Evolutionary conservation across 2,113 vertebrate genomes (phyloP).

Genomic region (Leucosticte australis): DNA sequence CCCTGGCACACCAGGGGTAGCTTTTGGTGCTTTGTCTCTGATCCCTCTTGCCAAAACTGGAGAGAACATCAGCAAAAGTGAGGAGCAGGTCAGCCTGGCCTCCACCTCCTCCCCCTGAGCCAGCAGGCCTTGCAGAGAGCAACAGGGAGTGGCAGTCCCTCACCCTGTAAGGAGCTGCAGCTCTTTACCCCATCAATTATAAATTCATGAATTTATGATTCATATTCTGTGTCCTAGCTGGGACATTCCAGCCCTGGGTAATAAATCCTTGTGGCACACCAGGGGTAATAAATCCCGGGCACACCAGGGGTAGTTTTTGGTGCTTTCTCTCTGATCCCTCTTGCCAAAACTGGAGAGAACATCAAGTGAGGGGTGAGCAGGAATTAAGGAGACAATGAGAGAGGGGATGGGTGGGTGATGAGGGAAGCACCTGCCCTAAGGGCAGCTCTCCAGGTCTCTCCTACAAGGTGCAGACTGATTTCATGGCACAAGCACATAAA

Average conservation of each 20-base stretch:
- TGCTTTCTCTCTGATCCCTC: neutral
- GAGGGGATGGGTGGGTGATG: neutral
- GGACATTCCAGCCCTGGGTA: neutral
- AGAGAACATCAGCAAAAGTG: neutral
- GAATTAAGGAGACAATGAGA: neutral
- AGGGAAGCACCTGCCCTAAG: neutral
- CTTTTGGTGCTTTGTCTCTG: neutral
- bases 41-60: neutral
- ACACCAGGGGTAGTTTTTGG: neutral
- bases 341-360: neutral
- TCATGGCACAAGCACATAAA: neutral
- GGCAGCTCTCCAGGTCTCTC: neutral
- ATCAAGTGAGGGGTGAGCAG: neutral
- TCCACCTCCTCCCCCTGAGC: neutral
- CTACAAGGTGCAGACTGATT: neutral
- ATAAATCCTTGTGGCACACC: neutral
- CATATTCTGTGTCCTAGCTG: accelerated
- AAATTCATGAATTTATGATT: neutral
- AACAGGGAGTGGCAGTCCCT: accelerated
- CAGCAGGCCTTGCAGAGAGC: too few relatives aligned
- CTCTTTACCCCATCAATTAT: too few relatives aligned
- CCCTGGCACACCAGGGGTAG: neutral
- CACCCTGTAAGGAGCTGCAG: neutral
- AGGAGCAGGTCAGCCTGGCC: too few relatives aligned
- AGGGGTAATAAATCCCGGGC: too few relatives aligned